Evolutionary conservation across 2,113 vertebrate species (phyloP).

Genomic region (Ancistrus triradiatus): DNA sequence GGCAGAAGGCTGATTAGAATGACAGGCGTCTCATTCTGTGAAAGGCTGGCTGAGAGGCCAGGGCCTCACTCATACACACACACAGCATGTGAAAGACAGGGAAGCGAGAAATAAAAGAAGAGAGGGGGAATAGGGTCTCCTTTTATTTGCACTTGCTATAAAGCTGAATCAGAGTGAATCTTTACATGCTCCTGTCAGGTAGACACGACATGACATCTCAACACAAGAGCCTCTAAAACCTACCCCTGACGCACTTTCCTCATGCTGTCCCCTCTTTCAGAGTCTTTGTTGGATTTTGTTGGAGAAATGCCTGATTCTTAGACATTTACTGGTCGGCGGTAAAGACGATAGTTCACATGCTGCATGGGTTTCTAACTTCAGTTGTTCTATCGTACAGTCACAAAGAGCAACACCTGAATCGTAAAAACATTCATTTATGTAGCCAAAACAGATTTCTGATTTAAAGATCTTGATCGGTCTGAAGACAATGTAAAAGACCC

Average conservation of each 20-base stretch:
- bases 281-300: neutral
- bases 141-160: constrained; percentile 26
- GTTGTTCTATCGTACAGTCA: no score
- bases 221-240: neutral
- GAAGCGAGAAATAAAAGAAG: constrained; percentile 29
- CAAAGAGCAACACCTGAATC: no score
- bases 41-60: constrained; percentile 31
- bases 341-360: neutral
- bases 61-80: constrained; percentile 29
- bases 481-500: no score
- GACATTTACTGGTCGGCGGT: neutral
- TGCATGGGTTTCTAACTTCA: neutral
- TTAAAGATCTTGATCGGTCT: no score
- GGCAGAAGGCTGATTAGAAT: constrained; percentile 63
- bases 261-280: neutral
- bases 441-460: no score
- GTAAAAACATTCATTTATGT: no score
- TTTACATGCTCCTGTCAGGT: constrained; percentile 31
- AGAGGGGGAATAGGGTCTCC: constrained; percentile 30
- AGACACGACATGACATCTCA: constrained; percentile 21
- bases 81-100: constrained; percentile 31
- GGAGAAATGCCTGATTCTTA: no score
- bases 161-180: constrained; percentile 22
- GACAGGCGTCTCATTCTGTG: constrained; percentile 62
- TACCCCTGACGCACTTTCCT: neutral